Base-by-base conservation (phyloP, 2,113 vertebrate genomes). In the Dipodomys merriami region DNA sequence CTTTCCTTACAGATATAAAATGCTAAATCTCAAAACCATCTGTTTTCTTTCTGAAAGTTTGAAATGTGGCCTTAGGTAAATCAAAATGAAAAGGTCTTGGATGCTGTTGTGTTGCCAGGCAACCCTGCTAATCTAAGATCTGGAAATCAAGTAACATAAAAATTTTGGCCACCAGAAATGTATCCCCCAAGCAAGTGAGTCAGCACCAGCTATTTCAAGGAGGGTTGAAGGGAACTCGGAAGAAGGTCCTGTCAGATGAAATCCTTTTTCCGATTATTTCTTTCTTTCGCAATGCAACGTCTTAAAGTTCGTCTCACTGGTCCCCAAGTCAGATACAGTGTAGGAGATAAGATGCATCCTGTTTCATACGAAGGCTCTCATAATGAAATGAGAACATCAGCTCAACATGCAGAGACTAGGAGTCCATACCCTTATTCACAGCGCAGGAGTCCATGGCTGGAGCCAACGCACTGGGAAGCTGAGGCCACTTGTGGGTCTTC, bases 161-260 rank as follows among this genome's bases (percentile, higher is more conserved):
- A 93, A 79, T 30, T 5, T 84, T 93, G 87, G 71, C 65, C 79
- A 89, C 44, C 87, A 16, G 78, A 53, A 93, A 18, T 76, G 23
- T 90, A 39, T 93, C 74, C 73, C 64, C 33, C 65, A 69, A 91
- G 90, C 57, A 68, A 94, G 49, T 94, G 90, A 95, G 53, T 96
- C 94, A 96, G 91, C 91, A 90, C 73, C 49, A 67, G 91, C 85
- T 92, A 74, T 96, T 96, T 95, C 57, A 82, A 80, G 72, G 93
- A 16, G 62, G 91, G 69, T 82, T 93, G 20, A 46, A 90, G 67
- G 65, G 23, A 93, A 20, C 18, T 72, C 67, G 49, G 86, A 94
- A 84, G 79, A 81, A 30, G 84, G 64, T 19, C 46, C 78, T 71
- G 4, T 22, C 60, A 69, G 46, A 83, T 81, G 44, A 92, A 84